Conservation (phyloP, 2,888 invertebrate genomes). For the Drosophila subquinaria region DNA sequence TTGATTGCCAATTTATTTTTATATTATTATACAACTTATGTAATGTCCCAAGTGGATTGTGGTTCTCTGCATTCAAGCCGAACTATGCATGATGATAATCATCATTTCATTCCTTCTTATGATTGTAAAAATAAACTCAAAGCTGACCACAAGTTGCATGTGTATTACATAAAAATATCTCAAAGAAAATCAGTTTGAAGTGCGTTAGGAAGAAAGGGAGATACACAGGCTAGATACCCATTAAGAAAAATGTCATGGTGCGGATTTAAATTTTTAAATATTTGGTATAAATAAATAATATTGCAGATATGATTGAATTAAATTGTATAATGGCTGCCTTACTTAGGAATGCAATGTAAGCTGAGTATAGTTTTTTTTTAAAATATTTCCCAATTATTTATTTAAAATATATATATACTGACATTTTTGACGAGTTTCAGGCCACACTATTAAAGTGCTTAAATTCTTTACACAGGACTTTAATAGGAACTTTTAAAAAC, state of each 20-base stretch:
- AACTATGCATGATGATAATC: conserved; percentile 42
- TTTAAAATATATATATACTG: no score
- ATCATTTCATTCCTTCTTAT: conserved; percentile 29
- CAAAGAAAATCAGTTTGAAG: conserved; percentile 18
- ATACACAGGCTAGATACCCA: not conserved
- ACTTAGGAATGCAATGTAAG: not conserved
- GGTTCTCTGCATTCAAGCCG: conserved; percentile 2
- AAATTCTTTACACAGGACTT: no score
- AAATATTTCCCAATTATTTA: no score
- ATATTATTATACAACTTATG: conserved; percentile 14
- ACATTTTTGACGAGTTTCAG: no score
- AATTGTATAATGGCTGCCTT: not conserved
- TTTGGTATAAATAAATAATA: no score
- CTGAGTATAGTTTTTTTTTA: no score
- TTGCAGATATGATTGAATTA: no score
- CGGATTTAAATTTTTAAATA: no score
- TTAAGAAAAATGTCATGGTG: not conserved
- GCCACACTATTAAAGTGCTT: no score
- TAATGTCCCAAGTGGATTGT: conserved; percentile 45
- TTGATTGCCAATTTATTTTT: conserved; percentile 41
- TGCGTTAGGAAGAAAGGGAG: no score
- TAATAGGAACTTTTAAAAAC: no score
- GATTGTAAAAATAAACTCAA: not conserved
- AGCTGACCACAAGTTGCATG: conserved; percentile 10
- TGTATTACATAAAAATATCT: conserved; percentile 3